Percentiles rank a stretch among this genome's conserved stretches.
These are phyloP conservation scores for Drosophila cognata DNA, from an alignment of 2,888 invertebrate genomes.

Conservation along the genomic window DNA sequence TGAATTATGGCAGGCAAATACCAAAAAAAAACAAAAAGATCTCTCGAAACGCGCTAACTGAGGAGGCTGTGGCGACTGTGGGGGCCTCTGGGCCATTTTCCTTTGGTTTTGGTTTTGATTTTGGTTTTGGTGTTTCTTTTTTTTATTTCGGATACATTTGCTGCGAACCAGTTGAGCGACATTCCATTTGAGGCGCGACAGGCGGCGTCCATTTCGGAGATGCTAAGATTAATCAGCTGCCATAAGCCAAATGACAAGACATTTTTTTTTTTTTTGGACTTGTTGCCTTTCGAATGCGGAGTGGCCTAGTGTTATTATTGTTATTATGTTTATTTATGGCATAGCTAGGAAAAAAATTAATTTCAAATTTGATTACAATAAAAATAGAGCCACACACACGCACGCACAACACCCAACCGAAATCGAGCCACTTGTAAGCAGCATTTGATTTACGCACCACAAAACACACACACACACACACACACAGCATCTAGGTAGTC, in stretches of 20 bases:
- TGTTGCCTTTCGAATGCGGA: constrained; percentile 33
- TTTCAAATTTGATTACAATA: constrained; percentile 78
- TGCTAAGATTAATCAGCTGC: constrained; percentile 79
- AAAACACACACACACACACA: constrained; percentile 16
- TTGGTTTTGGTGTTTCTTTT: not conserved
- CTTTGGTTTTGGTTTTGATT: constrained; percentile 46
- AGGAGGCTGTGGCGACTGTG: constrained; percentile 24
- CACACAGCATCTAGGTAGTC: constrained; percentile 37
- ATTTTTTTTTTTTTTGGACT: constrained; percentile 47
- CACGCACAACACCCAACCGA: constrained; percentile 10
- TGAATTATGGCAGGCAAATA: constrained; percentile 67
- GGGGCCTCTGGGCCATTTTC: constrained; percentile 57
- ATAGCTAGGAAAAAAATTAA: constrained; percentile 65
- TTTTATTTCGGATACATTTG: constrained; percentile 32
- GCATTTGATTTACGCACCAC: constrained; percentile 65
- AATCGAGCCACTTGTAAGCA: constrained; percentile 63
- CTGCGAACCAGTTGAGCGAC: constrained; percentile 75
- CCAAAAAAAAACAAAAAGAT: constrained; percentile 23
- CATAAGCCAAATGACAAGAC: constrained; percentile 79
- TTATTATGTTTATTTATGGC: constrained; percentile 75
- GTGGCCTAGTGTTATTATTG: constrained; percentile 65
- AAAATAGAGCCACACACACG: constrained; percentile 64
- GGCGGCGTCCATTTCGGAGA: constrained; percentile 66
- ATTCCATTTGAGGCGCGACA: constrained; percentile 75
- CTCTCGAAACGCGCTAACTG: constrained; percentile 24